Evolutionary conservation across 2,113 vertebrate species (phyloP), one percentile per base, ranked within the genome.

Genomic region (Fulmarus glacialis): DNA sequence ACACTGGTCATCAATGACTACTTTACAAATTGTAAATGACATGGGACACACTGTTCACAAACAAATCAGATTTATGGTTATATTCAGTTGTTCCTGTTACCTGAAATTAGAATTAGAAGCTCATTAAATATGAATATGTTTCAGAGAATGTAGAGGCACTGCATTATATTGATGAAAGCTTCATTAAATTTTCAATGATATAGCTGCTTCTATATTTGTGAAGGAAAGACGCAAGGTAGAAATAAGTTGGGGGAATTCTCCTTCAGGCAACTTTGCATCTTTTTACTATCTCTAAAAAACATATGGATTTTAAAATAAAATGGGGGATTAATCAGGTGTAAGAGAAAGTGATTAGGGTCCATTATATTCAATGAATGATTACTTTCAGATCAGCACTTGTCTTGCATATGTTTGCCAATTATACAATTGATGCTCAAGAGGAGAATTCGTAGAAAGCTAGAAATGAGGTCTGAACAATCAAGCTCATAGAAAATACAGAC

Each of bases 141-240:
- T 95, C 93, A 96, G 95, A 94, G 89, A 97, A 95, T 75, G 95
- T 72, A 97, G 97, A 98, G 63, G 79, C 93, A 96, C 95, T 97
- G 97, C 95, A 98, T 93, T 97, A 95, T 97, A 98, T 97, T 97
- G 98, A 98, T 95, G 95, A 93, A 98, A 95, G 30, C 89, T 77
- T 98, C 98, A 98, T 98, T 98, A 98, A 97, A 98, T 98, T 98
- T 98, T 98, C 97, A 98, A 96, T 98, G 96, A 87, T 87, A 92
- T 26, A 95, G 92, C 97, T 98, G 94, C 92, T 97, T 93, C 93
- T 96, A 90, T 96, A 98, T 97, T 96, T 96, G 77, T 87, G 80
- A 87, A 47, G 91, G 48, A 92, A 85, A 56, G 93, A 66, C 85
- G 42, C 47, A 17, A 34, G 47, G 40, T 2, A 97, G 92, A 96